Conservation (phyloP, 2,797 vertebrate genomes). For the Coluber constrictor region DNA sequence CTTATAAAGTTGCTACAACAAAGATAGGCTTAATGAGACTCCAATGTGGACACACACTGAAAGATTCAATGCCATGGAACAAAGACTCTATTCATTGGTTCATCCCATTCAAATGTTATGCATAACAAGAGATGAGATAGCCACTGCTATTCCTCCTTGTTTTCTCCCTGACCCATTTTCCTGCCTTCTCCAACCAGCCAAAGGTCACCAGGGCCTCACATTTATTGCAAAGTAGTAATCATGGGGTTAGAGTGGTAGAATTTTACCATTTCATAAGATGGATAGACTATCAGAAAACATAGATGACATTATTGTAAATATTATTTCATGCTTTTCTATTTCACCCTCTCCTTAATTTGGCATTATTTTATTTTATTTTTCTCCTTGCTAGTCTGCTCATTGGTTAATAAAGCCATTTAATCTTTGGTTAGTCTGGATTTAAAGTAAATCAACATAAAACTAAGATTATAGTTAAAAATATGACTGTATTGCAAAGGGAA, state of each 20-base stretch:
- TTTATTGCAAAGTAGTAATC: background rate
- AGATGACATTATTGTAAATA: background rate
- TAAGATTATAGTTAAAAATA: too few species aligned
- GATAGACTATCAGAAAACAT: background rate
- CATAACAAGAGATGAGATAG: background rate
- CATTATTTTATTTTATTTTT: constrained; percentile 6
- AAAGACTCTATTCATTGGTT: background rate
- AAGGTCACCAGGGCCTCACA: background rate
- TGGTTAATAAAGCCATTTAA: background rate
- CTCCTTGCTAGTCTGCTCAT: background rate
- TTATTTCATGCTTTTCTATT: background rate
- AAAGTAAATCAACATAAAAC: too few species aligned
- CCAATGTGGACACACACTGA: background rate
- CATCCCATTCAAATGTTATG: background rate
- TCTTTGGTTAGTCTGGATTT: background rate
- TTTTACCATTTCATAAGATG: background rate
- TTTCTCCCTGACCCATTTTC: background rate
- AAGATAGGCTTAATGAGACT: background rate
- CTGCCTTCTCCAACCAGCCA: background rate
- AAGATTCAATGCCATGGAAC: background rate
- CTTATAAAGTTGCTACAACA: background rate
- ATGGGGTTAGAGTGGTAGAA: background rate
- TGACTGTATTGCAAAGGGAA: too few species aligned
- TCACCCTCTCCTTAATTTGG: background rate
- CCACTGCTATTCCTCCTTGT: background rate